Conservation (phyloP, 2,797 vertebrate genomes). For the Intellagama lesueurii region DNA sequence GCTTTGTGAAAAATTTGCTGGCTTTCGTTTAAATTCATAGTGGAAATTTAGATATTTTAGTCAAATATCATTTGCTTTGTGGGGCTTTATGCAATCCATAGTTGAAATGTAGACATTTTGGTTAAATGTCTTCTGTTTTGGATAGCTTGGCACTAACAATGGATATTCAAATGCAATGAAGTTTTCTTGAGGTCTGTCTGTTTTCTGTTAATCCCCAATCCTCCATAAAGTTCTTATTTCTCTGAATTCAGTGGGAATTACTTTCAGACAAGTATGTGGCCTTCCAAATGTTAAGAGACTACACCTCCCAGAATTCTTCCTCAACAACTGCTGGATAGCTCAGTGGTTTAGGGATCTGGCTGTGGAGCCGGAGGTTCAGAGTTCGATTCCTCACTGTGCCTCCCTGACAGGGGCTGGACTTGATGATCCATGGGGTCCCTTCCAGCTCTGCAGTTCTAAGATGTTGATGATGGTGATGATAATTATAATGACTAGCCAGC, state of each 20-base stretch:
- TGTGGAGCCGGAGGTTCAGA: no score
- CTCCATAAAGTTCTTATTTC: not conserved
- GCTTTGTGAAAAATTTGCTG: constrained; percentile 32
- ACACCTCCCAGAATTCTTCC: not conserved
- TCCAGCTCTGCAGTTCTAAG: no score
- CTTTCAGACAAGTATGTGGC: not conserved
- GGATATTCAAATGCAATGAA: constrained; percentile 53
- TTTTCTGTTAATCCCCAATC: constrained; percentile 59
- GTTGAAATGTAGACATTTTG: no score
- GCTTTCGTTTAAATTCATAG: constrained; percentile 47
- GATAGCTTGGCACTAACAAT: constrained; percentile 55
- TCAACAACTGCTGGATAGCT: no score
- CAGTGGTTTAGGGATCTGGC: no score
- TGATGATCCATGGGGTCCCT: no score
- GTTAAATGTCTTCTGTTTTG: no score
- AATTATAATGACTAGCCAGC: not conserved
- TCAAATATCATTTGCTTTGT: constrained; percentile 54
- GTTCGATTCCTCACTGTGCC: no score
- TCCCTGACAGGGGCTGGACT: no score
- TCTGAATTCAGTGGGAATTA: not conserved
- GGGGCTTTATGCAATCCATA: no score
- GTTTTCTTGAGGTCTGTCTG: constrained; percentile 49
- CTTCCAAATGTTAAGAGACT: not conserved
- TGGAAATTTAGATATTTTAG: constrained; percentile 59
- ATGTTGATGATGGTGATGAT: no score